These are phyloP conservation scores for Heptranchias perlo DNA, from an alignment of 2,113 vertebrate genomes.

Conservation along the genomic window DNA sequence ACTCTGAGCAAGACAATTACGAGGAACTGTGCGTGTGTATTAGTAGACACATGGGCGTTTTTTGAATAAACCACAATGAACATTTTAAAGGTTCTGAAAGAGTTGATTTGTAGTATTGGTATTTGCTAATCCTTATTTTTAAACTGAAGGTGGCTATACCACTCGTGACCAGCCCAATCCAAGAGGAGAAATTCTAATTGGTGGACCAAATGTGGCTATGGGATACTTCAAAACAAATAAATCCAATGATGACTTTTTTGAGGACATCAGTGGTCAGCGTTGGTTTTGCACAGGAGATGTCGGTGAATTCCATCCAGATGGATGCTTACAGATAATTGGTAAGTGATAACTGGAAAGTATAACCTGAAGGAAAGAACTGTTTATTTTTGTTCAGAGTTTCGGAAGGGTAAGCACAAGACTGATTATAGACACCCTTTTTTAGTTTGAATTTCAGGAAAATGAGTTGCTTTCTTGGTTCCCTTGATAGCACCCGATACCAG, in stretches of 20 bases:
- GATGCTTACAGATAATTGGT: constrained; percentile 95
- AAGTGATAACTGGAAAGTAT: constrained; percentile 41
- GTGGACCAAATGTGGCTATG: constrained; percentile 87
- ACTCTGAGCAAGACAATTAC: neutral
- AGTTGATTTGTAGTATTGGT: neutral
- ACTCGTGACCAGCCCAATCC: constrained; percentile 80
- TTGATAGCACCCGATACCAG: neutral
- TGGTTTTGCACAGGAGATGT: constrained; percentile 97
- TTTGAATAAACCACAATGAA: neutral
- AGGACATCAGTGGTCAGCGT: constrained; percentile 77
- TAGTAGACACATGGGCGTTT: neutral
- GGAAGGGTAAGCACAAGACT: neutral
- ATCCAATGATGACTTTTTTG: constrained; percentile 71
- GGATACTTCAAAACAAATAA: constrained; percentile 82
- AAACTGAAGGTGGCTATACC: constrained; percentile 79
- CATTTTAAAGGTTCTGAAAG: neutral
- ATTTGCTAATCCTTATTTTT: neutral
- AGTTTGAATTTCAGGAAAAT: neutral
- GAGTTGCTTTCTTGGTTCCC: neutral
- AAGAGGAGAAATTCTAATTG: constrained; percentile 87
- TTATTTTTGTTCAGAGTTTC: neutral
- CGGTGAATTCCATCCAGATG: constrained; percentile 85
- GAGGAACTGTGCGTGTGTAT: neutral
- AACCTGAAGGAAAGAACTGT: neutral
- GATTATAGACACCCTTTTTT: neutral